phyloP scores from a whole-genome alignment of 2,888 invertebrate genomes.

The Phlogophora meticulosa region DNA sequence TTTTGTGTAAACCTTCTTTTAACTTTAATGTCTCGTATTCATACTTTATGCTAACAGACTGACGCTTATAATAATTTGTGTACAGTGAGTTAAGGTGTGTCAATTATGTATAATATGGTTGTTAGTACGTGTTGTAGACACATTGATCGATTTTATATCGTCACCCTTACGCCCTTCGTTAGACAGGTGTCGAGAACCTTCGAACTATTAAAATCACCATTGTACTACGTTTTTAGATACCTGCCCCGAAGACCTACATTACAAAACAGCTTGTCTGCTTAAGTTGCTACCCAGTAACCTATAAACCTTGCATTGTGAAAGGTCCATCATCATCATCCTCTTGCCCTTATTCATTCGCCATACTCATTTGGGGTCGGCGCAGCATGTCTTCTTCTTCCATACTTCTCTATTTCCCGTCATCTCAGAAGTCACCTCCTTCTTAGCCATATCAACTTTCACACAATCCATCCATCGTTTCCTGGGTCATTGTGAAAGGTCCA shows the following conservation, averaged over 20 bases:
- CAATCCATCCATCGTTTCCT: too few species aligned
- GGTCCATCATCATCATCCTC: too few species aligned
- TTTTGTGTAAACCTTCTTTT: not conserved
- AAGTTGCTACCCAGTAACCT: not conserved
- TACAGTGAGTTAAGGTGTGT: not conserved
- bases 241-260: not conserved
- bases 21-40: slow-evolving; percentile 1
- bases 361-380: too few species aligned
- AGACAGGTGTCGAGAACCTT: slow-evolving; percentile 8
- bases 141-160: slow-evolving; percentile 34
- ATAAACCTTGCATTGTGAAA: not conserved
- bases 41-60: not conserved
- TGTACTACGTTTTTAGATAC: not conserved
- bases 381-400: too few species aligned
- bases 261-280: not conserved
- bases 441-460: too few species aligned
- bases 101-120: slow-evolving; percentile 37
- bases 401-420: too few species aligned
- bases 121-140: slow-evolving; percentile 21
- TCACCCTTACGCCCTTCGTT: slow-evolving; percentile 25
- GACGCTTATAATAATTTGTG: slow-evolving; percentile 9
- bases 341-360: too few species aligned
- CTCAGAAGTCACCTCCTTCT: too few species aligned
- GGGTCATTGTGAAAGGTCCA: too few species aligned
- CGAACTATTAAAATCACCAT: not conserved